Conservation (phyloP, 1,140 invertebrate genomes). For the Heliothis virescens region DNA sequence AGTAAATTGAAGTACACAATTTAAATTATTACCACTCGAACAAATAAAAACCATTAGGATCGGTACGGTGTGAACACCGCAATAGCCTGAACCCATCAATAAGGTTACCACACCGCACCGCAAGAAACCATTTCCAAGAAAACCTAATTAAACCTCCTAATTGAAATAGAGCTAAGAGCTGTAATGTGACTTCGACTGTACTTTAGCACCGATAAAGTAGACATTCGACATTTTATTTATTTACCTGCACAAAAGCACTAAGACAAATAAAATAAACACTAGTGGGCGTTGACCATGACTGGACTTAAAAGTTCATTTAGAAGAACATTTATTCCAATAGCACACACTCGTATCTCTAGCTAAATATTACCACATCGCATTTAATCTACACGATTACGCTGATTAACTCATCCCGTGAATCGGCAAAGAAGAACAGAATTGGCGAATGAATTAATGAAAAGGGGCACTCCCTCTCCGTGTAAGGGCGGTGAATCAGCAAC, state of each 20-base stretch:
- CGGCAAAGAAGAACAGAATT: constrained; percentile 28
- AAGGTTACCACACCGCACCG: background rate
- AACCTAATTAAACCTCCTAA: constrained; percentile 30
- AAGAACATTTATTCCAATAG: too few relatives aligned
- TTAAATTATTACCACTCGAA: constrained; percentile 24
- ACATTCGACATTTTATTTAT: constrained; percentile 23
- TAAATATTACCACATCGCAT: constrained; percentile 3
- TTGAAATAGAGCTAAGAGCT: constrained; percentile 30
- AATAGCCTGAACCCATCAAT: constrained; percentile 23
- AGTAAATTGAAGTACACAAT: background rate
- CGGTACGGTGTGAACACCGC: background rate
- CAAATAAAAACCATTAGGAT: background rate
- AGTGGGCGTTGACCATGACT: too few relatives aligned
- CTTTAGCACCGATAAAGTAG: constrained; percentile 28
- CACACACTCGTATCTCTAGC: background rate
- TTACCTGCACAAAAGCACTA: background rate
- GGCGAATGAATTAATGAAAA: constrained; percentile 34
- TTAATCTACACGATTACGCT: constrained; percentile 33
- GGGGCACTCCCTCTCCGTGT: constrained; percentile 43
- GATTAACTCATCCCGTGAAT: constrained; percentile 36
- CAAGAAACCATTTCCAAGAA: constrained; percentile 22
- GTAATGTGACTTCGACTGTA: constrained; percentile 1
- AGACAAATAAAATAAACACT: too few relatives aligned
- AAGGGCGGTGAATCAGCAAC: constrained; percentile 18
- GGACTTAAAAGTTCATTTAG: too few relatives aligned